A percentile compares a stretch with the other conserved stretches of the same genome.
These are phyloP conservation scores for Laterallus jamaicensis DNA, from an alignment of 2,113 vertebrate species.

Conservation along the genomic window DNA sequence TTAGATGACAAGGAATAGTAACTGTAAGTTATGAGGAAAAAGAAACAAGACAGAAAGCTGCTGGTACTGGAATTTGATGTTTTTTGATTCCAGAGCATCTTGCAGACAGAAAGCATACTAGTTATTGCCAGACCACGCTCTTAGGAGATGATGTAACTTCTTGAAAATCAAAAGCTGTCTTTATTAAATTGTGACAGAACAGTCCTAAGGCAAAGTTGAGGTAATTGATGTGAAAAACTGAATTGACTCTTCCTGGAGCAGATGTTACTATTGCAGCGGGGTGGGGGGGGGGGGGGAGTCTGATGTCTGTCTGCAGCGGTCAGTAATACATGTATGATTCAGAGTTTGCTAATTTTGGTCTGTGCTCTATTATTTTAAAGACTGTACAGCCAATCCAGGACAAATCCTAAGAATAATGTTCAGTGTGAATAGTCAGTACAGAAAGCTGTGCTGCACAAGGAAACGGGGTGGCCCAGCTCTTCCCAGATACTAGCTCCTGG, in stretches of 20 bases:
- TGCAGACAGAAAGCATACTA: not conserved
- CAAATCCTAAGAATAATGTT: not conserved
- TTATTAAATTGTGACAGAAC: not conserved
- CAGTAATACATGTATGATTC: not conserved
- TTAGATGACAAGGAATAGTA: not conserved
- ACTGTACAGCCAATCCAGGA: not conserved
- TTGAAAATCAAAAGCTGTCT: not conserved
- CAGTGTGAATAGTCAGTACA: not conserved
- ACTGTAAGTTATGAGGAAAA: not conserved
- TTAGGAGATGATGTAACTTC: not conserved
- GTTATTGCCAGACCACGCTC: not conserved
- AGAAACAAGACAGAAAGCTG: not conserved
- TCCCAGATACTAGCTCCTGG: not conserved
- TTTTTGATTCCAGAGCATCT: not conserved
- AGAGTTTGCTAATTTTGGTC: not conserved
- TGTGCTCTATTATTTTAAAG: not conserved
- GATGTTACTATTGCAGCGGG: not conserved
- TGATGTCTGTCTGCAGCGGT: not conserved
- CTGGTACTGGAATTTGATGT: not conserved
- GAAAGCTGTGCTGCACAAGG: not conserved
- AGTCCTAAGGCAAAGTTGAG: not conserved
- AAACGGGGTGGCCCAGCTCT: not conserved
- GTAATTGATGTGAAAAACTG: not conserved
- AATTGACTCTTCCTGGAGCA: not conserved
- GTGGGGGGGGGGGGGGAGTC: not conserved